These are phyloP conservation scores for Pelodytes ibericus DNA, from an alignment of 2,797 vertebrate genomes.

Conservation along the genomic window DNA sequence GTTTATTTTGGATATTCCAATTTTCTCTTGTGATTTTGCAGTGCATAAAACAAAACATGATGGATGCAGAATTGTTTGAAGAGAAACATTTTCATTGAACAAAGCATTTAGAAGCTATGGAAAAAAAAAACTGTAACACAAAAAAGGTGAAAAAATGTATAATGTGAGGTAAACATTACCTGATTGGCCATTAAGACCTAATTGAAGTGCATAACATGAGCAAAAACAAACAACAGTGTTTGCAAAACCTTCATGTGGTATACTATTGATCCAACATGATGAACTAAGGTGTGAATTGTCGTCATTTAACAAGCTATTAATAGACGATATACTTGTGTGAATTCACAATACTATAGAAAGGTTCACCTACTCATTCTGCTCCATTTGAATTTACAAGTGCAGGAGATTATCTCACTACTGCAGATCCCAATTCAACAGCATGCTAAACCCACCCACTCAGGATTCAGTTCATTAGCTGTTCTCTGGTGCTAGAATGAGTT, in stretches of 20 bases:
- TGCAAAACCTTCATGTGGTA: conserved; percentile 26
- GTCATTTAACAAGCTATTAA: conserved; percentile 47
- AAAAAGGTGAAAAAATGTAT: conserved; percentile 2
- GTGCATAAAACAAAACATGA: background rate
- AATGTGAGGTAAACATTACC: conserved; percentile 19
- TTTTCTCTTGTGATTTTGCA: too few species aligned
- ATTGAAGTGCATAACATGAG: conserved; percentile 33
- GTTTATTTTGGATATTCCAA: too few species aligned
- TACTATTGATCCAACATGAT: conserved; percentile 47
- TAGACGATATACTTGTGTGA: conserved; percentile 19
- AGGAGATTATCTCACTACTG: conserved; percentile 11
- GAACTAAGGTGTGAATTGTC: conserved; percentile 46
- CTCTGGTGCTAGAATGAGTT: background rate
- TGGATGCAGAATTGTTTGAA: background rate
- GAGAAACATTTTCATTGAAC: too few species aligned
- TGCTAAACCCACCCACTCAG: conserved; percentile 5
- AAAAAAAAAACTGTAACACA: background rate
- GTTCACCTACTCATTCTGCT: conserved; percentile 11
- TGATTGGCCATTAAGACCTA: conserved; percentile 30
- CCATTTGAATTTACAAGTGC: conserved; percentile 16
- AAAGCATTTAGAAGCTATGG: background rate
- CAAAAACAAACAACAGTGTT: conserved; percentile 19
- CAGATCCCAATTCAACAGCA: conserved; percentile 4
- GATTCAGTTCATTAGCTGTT: background rate
- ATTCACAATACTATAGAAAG: conserved; percentile 28